Base-by-base conservation (phyloP, 1,140 invertebrate species). In the Tribolium madens region DNA sequence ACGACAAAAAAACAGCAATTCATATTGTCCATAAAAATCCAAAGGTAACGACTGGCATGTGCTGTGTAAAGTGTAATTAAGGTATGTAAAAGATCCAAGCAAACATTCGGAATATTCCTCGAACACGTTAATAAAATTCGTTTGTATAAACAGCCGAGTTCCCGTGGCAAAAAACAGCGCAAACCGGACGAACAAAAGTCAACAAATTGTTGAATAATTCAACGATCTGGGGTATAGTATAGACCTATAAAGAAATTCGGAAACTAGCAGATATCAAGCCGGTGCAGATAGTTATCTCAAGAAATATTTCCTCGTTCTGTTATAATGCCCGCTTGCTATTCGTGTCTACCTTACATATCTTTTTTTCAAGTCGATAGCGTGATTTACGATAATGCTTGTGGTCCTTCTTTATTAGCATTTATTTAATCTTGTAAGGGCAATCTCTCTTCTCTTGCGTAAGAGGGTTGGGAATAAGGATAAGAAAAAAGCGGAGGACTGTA, bases 131-230 rank as follows among this genome's bases (percentile, higher is more conserved):
- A n/a, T n/a, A 26, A 60, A 60, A 60, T 64, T 64, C 57, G 12
- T 64, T 14, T 64, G 57, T 33, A 15, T 64, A 64, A 64, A 26
- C 13, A 42, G 26, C 17, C 6, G 57, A 21, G 57, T 64, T 31
- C 57, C 57, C 57, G 7, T n/a, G 57, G 26, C 57, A 21, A 64
- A 33, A 31, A 64, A 64, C 26, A 31, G 10, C 5, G 10, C 18
- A 10, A 57, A 57, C 5, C 52, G 3, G 52, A 21, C 15, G 18
- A 64, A 64, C 57, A 64, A 64, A 31, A 64, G 57, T 64, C 57
- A 64, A 64, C 57, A 64, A 64, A 64, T 64, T 57, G 52, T 57
- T 64, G 57, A 64, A 64, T 64, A 64, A 64, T 64, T 64, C 26
- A 64, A n/a, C 57, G 57, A 12, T 31, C 31, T n/a, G 57, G 18